A percentile compares a stretch with the other conserved stretches of the same genome.
These are phyloP conservation scores for Zaprionus kolodkinae DNA, from an alignment of 1,140 invertebrate species.

Conservation along the genomic window DNA sequence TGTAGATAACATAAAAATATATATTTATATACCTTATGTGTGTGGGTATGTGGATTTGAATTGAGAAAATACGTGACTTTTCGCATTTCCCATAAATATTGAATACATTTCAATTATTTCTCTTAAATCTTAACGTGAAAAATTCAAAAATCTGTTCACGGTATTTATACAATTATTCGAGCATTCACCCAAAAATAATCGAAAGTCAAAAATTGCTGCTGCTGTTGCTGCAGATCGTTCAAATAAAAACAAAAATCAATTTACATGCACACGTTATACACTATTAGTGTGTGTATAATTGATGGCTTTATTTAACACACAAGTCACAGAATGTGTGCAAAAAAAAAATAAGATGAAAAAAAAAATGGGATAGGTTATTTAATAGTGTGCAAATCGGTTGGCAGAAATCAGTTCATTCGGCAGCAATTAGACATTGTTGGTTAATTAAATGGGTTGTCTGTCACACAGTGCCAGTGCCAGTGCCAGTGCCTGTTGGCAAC, in stretches of 20 bases:
- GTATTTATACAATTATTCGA: constrained; percentile 12
- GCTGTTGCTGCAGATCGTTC: neutral
- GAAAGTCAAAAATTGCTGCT: constrained; percentile 10
- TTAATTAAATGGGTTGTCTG: constrained; percentile 10
- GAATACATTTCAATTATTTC: constrained; percentile 27
- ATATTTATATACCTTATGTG: neutral
- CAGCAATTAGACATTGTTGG: constrained; percentile 21
- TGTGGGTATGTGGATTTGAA: neutral
- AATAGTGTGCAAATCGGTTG: constrained; percentile 23
- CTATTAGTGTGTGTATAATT: constrained; percentile 20
- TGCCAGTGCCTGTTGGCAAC: neutral
- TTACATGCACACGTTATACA: constrained; percentile 16
- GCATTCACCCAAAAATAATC: constrained; percentile 33
- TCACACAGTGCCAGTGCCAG: neutral
- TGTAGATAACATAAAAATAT: constrained; percentile 3
- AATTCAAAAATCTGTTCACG: constrained; percentile 4
- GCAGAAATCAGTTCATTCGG: constrained; percentile 20
- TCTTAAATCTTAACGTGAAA: constrained; percentile 8
- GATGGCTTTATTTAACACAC: constrained; percentile 17
- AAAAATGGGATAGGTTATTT: constrained; percentile 16
- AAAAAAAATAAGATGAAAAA: neutral
- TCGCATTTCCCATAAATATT: constrained; percentile 8
- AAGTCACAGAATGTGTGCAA: neutral
- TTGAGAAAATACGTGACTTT: constrained; percentile 29
- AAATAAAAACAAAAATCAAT: constrained; percentile 20